A percentile compares a stretch with the other conserved stretches of the same genome.
phyloP scores from a whole-genome alignment of 2,113 vertebrate species.

The Dolichallabes microphthalmus region DNA sequence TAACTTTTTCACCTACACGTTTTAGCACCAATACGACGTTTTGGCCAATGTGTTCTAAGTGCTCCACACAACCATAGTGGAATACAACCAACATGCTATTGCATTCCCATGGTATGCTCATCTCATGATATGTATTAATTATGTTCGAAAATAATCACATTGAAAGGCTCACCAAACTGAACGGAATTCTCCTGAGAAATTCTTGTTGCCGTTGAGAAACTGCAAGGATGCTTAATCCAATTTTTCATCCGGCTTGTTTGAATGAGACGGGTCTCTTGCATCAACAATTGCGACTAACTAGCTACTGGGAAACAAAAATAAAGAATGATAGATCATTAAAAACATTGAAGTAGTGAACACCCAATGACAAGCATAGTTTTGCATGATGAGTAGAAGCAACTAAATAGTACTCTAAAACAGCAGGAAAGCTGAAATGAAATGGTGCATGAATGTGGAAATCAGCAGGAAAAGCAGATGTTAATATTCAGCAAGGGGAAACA shows the following conservation, averaged over 20 bases:
- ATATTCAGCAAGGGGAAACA: not conserved
- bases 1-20: too few species aligned
- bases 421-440: not conserved
- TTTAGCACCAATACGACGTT: too few species aligned
- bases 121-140: not conserved
- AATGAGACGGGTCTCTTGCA: not conserved
- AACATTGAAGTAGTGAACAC: not conserved
- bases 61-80: not conserved
- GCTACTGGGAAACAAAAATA: not conserved
- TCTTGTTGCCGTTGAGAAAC: not conserved
- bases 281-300: not conserved
- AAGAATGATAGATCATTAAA: not conserved
- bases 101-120: not conserved
- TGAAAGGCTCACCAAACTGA: not conserved
- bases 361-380: not conserved
- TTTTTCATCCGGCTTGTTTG: not conserved
- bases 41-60: not conserved
- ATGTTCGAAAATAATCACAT: not conserved
- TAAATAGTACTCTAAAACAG: not conserved
- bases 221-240: not conserved
- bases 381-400: not conserved
- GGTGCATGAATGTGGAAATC: not conserved
- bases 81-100: not conserved
- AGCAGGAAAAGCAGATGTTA: not conserved
- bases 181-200: not conserved